Percentiles rank a stretch among this genome's conserved stretches.
These are phyloP conservation scores for Bucorvus abyssinicus DNA, from an alignment of 2,797 vertebrate genomes.

Conservation along the genomic window DNA sequence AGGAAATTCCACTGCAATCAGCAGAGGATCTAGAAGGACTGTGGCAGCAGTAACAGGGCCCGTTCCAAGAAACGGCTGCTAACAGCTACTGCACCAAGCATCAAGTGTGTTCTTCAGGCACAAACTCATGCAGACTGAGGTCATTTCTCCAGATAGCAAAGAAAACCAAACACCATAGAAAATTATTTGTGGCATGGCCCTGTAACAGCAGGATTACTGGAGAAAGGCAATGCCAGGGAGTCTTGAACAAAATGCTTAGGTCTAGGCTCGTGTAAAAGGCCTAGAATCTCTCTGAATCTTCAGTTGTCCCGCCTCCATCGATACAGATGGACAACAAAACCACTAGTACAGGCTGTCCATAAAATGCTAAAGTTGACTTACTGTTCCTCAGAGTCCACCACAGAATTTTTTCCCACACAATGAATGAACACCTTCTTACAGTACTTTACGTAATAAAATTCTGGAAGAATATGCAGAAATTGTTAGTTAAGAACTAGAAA, in stretches of 20 bases:
- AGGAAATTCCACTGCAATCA: neutral
- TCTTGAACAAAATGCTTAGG: neutral
- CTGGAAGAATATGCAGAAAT: neutral
- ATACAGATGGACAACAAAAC: neutral
- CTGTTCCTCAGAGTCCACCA: neutral
- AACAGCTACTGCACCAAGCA: neutral
- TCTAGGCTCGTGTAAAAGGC: neutral
- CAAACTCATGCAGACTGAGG: neutral
- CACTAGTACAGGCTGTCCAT: neutral
- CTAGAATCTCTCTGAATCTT: neutral
- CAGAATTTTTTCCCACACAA: neutral
- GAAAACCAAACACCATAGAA: neutral
- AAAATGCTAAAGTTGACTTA: neutral
- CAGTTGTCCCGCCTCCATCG: neutral
- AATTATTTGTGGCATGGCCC: neutral
- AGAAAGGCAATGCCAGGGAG: neutral
- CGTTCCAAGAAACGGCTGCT: neutral
- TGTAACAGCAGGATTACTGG: neutral
- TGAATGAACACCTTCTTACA: neutral
- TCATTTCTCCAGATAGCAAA: neutral
- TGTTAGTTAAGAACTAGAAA: neutral
- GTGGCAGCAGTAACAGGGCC: neutral
- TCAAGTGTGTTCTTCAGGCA: neutral
- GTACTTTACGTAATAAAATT: neutral
- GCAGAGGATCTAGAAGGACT: neutral